These are phyloP conservation scores for Helicoverpa zea DNA, from an alignment of 1,140 invertebrate genomes.

Conservation along the genomic window DNA sequence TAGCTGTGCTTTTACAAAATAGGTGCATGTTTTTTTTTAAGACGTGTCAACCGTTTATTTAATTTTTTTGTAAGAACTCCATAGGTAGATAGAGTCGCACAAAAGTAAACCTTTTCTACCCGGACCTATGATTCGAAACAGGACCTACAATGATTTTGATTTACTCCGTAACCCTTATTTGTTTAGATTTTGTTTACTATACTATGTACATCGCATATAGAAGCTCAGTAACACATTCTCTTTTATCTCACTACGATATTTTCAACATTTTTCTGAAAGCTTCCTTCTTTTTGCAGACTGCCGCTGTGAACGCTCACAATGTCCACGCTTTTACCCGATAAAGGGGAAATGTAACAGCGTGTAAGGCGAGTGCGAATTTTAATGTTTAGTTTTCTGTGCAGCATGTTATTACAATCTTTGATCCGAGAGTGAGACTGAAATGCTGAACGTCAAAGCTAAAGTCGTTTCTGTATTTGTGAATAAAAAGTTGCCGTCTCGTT, in stretches of 20 bases:
- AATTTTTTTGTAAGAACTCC: too few species aligned
- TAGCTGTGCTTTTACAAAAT: too few species aligned
- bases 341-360: slow-evolving; percentile 1
- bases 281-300: not conserved
- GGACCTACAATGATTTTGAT: not conserved
- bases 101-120: too few species aligned
- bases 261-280: not conserved
- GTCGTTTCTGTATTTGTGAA: too few species aligned
- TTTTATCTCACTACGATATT: not conserved
- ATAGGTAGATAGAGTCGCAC: too few species aligned
- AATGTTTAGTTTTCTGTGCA: not conserved
- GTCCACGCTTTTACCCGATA: not conserved
- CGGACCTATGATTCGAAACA: too few species aligned
- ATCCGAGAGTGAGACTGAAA: not conserved
- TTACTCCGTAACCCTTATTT: not conserved
- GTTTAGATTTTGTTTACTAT: not conserved
- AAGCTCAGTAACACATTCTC: not conserved
- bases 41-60: too few species aligned
- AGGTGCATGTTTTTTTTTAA: too few species aligned
- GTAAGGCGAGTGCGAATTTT: not conserved
- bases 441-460: not conserved
- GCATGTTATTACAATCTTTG: not conserved
- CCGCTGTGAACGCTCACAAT: not conserved
- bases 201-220: not conserved
- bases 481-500: too few species aligned